Base-by-base conservation (phyloP, 1,140 invertebrate genomes). In the Radopholus similis region DNA sequence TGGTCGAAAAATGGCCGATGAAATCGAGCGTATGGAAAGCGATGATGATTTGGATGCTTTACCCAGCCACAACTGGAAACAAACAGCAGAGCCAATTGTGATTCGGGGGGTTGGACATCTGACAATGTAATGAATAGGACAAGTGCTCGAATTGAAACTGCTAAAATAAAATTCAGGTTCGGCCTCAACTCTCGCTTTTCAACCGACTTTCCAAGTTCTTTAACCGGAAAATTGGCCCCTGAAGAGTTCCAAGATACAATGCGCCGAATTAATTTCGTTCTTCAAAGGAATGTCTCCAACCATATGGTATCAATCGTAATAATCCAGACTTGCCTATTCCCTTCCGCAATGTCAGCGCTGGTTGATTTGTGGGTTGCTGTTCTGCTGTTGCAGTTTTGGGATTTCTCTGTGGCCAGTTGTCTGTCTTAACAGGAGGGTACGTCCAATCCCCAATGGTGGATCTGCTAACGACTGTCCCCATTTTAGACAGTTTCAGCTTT, bases 401-500 rank as follows among this genome's bases (percentile, higher is more conserved):
- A 82, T 80, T 63, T 81, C 79, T 0, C 44, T 81, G 40, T 83
- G 81, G 81, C 79, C 79, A 21, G 74, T 81, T 15, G 58, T 81
- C 23, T 81, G 81, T 65, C 56, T 81, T 23, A 81, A 71, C 66
- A 63, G 64, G 70, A 47, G 79, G 47, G 79, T 81, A 54, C 66
- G 66, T 35, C n/a, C 44, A 51, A 54, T 62, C 40, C 15, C 13
- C 3, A n/a, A 26, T 9, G 37, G 32, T 34, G 18, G 9, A 62
- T 38, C 28, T 49, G 0, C 30, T 58, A 23, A 37, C 11, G 62
- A 15, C 11, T 38, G 38, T 32, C 35, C 15, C 42, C 62, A 32
- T 66, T 82, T 62, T 55, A 81, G 79, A 82, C 79, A n/a, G 66
- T 81, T 37, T 18, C 59, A 9, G 75, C 79, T 2, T 35, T 81